phyloP scores from a whole-genome alignment of 2,888 invertebrate species.

The Aphodius sticticus region DNA sequence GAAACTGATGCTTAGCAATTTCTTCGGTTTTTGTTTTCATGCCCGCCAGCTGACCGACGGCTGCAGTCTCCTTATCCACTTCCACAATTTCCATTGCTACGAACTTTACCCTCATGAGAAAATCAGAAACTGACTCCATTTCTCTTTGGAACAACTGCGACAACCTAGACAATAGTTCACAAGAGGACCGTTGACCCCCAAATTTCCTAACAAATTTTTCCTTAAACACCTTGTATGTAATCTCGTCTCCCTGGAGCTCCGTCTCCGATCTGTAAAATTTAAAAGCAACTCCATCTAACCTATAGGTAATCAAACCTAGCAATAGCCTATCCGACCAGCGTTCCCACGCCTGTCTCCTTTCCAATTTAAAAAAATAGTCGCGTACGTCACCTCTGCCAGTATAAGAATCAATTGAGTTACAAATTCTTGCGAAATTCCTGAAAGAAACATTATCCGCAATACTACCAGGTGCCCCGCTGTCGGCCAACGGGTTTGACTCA shows the following conservation, averaged over 20 bases:
- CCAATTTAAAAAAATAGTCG: not conserved
- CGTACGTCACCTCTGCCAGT: too few species aligned
- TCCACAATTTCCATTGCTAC: not conserved
- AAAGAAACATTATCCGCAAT: too few species aligned
- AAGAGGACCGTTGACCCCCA: not conserved
- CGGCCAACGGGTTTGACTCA: too few species aligned
- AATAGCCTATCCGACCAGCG: not conserved
- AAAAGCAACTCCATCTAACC: not conserved
- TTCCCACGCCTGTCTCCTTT: not conserved
- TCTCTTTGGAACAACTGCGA: not conserved
- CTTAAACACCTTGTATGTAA: not conserved
- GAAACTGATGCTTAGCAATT: not conserved
- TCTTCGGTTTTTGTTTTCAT: not conserved
- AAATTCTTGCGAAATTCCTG: too few species aligned
- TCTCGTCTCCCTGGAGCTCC: not conserved
- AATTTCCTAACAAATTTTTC: slow-evolving; percentile 8
- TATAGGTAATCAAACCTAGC: not conserved
- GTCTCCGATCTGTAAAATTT: not conserved
- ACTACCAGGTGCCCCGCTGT: too few species aligned
- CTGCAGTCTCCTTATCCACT: not conserved
- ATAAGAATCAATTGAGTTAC: too few species aligned
- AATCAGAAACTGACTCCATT: not conserved
- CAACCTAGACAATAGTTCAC: not conserved
- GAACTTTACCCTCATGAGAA: not conserved
- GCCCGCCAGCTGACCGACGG: not conserved